Base-by-base conservation (phyloP, 2,797 vertebrate species). In the Danionella dracula region DNA sequence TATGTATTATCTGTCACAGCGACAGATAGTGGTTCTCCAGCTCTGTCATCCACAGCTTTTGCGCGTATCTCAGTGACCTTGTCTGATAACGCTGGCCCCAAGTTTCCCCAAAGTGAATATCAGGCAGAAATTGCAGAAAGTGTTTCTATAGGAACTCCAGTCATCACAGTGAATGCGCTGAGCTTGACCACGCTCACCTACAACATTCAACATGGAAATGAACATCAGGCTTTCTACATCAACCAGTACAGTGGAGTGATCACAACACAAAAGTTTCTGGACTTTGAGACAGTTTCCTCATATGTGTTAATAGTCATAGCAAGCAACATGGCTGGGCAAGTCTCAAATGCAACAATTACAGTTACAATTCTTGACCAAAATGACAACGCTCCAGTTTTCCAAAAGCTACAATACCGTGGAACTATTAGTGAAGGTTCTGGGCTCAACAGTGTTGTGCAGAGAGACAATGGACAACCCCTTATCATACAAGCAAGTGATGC, bases 181-280 rank as follows among this genome's bases (percentile, higher is more conserved):
- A 96, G 97, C 71, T 93, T 92, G 70, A 97, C 97, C 10, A 96
- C 95, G 0, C 80, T 98, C 48, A 91, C 94, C 53, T 99, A 95
- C 44, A 93, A 97, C 62, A 87, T 99, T 75, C 94, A 89, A 74
- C 88, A 87, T 35, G 96, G 95, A 50, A 95, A 98, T 23, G 13
- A 55, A 0, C 81, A 89, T 48, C 90, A 87, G 11, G 78, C 84
- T 35, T 99, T 98, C 72, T 82, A 89, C 60, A 91, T 99, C 74
- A 99, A 99, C 72, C 95, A 96, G 0, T 99, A 98, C 74, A 96
- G 96, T 38, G 97, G 97, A 37, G 95, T 97, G 29, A 86, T 99
- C 75, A 94, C 92, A 10, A 96, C 88, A 56, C 92, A 90, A 37
- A 94, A 85, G 61, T 17, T 73, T 4, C 86, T 97, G 11, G 96